Base-by-base conservation (phyloP, 2,888 invertebrate species). In the Actias luna region DNA sequence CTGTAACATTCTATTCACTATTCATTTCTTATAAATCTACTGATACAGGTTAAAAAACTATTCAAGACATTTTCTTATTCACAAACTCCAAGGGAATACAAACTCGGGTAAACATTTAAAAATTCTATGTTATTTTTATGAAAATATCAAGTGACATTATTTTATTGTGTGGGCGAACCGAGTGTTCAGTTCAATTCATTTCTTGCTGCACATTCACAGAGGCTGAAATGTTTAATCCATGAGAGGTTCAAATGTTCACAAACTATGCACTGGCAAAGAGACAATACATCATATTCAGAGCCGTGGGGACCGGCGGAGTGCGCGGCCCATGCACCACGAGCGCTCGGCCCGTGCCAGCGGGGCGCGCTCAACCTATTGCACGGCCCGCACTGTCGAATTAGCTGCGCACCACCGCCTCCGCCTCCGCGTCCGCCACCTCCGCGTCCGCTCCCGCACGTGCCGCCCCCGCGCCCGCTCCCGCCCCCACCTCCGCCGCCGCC, bases 311-410 rank as follows among this genome's bases (percentile, higher is more conserved):
- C 31, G 14, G 35, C 25, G 70, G 12, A 72, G 75, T 70, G 71
- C 71, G 65, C 74, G 70, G 10, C 22, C 2, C 42, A n/a, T 18
- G 57, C 64, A 63, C 69, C 71, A 69, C 70, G 61, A 72, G 74
- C 67, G 67, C 69, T n/a, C n/a, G n/a, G n/a, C n/a, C n/a, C n/a
- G n/a, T n/a, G n/a, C 60, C 73, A 72, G 42, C 66, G 63, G 63
- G 68, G 59, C 64, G 96, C 82, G 93, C 96, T 79, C 97, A 97
- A 29, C 93, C 62, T 63, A 64, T 58, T 63, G 61, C 62, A 78
- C 58, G 59, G 61, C 64, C 62, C 59, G 61, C 31, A 65, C 57
- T 66, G 36, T 62, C 60, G 46, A 63, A 63, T 61, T 62, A 64
- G 57, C 66, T 62, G 64, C 61, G 27, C 61, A 65, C 42, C 29